A percentile compares a stretch with the other conserved stretches of the same genome.
Evolutionary conservation across 2,888 invertebrate species (phyloP).

Genomic region (Phrixothrix hirtus): DNA sequence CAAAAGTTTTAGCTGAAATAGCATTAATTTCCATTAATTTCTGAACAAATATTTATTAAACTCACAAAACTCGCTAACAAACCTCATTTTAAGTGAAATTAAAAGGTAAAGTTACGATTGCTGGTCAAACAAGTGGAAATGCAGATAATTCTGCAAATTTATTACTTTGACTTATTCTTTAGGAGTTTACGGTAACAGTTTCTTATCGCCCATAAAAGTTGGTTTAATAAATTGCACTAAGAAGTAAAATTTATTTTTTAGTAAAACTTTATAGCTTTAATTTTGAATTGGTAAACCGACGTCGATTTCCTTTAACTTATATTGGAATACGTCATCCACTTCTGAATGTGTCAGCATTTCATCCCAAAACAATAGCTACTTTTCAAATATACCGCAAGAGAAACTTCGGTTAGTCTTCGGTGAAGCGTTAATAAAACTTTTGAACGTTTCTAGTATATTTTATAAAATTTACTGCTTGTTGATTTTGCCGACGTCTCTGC

Average conservation of each 20-base stretch:
- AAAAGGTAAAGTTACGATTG: constrained; percentile 10
- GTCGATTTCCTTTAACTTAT: not conserved
- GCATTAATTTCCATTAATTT: no score
- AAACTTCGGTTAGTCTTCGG: not conserved
- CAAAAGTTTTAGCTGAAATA: no score
- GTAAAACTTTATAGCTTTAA: not conserved
- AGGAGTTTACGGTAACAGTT: constrained; percentile 3
- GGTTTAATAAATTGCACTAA: not conserved
- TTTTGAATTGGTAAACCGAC: not conserved
- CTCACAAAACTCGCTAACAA: not conserved
- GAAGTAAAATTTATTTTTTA: not conserved
- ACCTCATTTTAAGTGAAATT: not conserved
- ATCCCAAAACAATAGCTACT: no score
- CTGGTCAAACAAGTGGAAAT: constrained; percentile 9
- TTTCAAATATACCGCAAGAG: no score
- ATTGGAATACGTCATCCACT: no score
- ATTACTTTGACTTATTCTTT: constrained; percentile 4
- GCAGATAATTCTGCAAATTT: constrained; percentile 7
- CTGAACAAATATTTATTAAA: no score
- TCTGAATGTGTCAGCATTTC: no score
- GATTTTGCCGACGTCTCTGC: no score
- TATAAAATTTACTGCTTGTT: not conserved
- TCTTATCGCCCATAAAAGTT: not conserved
- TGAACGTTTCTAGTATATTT: not conserved
- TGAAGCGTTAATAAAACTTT: no score